Evolutionary conservation across 2,113 vertebrate species (phyloP).

Genomic region (Pitta sordida): DNA sequence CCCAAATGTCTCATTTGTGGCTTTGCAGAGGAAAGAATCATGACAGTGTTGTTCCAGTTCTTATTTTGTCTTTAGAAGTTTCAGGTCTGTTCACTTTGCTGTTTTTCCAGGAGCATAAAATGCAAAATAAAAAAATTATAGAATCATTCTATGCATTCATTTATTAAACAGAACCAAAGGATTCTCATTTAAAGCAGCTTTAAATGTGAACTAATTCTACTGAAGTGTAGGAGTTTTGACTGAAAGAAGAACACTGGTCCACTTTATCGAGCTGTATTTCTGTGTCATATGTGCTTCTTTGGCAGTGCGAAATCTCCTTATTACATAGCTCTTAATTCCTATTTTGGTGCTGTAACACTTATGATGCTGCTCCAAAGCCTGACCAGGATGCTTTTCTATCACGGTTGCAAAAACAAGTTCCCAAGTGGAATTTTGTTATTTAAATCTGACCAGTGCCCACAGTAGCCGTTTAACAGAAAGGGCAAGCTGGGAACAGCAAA

Average conservation of each 20-base stretch:
- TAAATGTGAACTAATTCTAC: not conserved
- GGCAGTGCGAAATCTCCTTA: not conserved
- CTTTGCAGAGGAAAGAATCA: conserved; percentile 1
- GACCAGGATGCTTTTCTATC: not conserved
- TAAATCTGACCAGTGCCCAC: not conserved
- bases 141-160: not conserved
- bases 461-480: not conserved
- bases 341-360: not conserved
- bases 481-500: not conserved
- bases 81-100: not conserved
- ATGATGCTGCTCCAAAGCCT: not conserved
- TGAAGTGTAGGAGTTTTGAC: not conserved
- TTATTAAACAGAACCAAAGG: not conserved
- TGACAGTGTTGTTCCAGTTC: not conserved
- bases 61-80: conserved; percentile 12
- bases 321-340: not conserved
- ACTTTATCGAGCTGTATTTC: not conserved
- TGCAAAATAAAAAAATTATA: not conserved
- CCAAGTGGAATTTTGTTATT: not conserved
- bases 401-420: not conserved
- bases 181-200: not conserved
- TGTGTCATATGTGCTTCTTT: not conserved
- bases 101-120: not conserved
- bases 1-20: conserved; percentile 43
- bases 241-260: not conserved